phyloP scores from a whole-genome alignment of 2,797 vertebrate species.

The Harpagifer antarcticus region DNA sequence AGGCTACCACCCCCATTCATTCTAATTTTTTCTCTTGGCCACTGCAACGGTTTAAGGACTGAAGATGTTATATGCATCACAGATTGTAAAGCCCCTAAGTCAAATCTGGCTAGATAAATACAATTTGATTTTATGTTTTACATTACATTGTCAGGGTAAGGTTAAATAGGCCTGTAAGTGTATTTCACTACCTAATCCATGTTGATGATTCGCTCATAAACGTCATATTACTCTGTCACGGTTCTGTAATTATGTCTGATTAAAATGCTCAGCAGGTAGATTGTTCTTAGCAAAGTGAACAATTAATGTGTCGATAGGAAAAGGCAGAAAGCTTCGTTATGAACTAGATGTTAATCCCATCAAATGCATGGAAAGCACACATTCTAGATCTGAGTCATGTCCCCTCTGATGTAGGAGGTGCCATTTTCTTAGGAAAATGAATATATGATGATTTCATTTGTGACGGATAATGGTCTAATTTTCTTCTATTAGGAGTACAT shows the following conservation, averaged over 20 bases:
- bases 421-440: neutral
- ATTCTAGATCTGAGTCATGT: neutral
- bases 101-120: too few relatives aligned
- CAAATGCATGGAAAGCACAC: too few relatives aligned
- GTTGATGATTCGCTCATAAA: neutral
- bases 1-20: too few relatives aligned
- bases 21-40: too few relatives aligned
- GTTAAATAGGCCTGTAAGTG: neutral
- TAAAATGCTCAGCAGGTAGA: too few relatives aligned
- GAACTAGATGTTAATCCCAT: constrained; percentile 4
- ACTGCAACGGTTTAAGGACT: too few relatives aligned
- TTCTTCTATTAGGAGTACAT: neutral
- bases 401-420: neutral
- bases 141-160: constrained; percentile 1
- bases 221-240: neutral
- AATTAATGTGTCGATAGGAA: neutral
- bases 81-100: too few relatives aligned
- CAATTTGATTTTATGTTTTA: neutral
- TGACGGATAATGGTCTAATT: neutral
- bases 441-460: neutral
- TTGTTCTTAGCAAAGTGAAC: too few relatives aligned
- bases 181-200: neutral
- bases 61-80: too few relatives aligned
- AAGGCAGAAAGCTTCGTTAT: neutral
- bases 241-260: neutral